phyloP scores from a whole-genome alignment of 2,888 invertebrate species.

The Stenoptilia bipunctidactyla region DNA sequence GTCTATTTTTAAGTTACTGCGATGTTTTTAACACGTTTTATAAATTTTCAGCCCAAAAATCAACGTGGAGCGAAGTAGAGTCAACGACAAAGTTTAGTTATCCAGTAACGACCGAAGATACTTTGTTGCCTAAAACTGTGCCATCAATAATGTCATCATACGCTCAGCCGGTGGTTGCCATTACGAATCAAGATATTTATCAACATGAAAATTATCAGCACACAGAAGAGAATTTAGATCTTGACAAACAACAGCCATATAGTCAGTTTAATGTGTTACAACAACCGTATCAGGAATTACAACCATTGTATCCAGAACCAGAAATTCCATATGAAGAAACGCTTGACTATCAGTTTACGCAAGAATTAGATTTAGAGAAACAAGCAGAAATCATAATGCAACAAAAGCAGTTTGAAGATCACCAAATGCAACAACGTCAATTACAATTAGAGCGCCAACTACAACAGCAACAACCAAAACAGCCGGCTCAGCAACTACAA shows the following conservation, averaged over 20 bases:
- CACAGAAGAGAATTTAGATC: constrained; percentile 24
- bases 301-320: constrained; percentile 23
- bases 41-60: constrained; percentile 59
- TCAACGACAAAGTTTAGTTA: constrained; percentile 45
- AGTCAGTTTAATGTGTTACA: constrained; percentile 19
- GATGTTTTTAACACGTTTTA: constrained; percentile 31
- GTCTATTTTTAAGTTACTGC: constrained; percentile 30
- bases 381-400: constrained; percentile 24
- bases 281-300: constrained; percentile 25
- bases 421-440: constrained; percentile 29
- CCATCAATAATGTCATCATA: constrained; percentile 40
- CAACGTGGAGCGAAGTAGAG: constrained; percentile 54
- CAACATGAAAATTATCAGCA: constrained; percentile 36
- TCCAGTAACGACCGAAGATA: constrained; percentile 40
- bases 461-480: constrained; percentile 43
- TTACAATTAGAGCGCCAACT: constrained; percentile 33
- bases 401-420: constrained; percentile 21
- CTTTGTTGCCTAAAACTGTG: constrained; percentile 39
- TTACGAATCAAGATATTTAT: constrained; percentile 32
- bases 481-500: constrained; percentile 52
- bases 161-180: constrained; percentile 39
- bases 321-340: constrained; percentile 24
- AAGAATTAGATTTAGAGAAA: constrained; percentile 23
- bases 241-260: constrained; percentile 19
- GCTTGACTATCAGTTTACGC: constrained; percentile 22